These are phyloP conservation scores for Caenorhabditis panamensis DNA, from an alignment of 2,888 invertebrate genomes.

Conservation along the genomic window DNA sequence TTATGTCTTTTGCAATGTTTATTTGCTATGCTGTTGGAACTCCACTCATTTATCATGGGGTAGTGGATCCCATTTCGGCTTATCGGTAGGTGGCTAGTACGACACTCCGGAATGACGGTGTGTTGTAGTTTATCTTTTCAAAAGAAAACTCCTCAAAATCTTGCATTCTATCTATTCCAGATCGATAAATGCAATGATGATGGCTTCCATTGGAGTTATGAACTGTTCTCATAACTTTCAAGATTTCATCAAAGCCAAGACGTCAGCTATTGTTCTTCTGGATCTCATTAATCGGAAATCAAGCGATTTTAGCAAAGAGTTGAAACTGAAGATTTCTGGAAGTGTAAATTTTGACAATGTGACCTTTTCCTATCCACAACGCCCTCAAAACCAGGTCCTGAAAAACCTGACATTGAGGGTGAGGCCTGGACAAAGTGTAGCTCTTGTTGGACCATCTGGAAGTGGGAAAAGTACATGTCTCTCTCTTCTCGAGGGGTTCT, in stretches of 20 bases:
- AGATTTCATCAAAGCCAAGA: constrained; percentile 82
- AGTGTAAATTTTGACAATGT: constrained; percentile 80
- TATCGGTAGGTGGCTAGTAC: too few relatives aligned
- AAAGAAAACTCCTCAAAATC: constrained; percentile 81
- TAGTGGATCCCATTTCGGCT: constrained; percentile 25
- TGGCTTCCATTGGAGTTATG: constrained; percentile 70
- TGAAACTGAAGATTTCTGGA: constrained; percentile 75
- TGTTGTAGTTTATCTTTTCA: too few relatives aligned
- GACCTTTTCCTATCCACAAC: constrained; percentile 81
- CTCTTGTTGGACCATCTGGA: constrained; percentile 87
- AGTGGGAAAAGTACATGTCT: constrained; percentile 93
- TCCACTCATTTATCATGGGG: constrained; percentile 60
- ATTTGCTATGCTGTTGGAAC: constrained; percentile 70
- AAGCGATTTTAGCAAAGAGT: constrained; percentile 73
- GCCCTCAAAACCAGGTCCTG: constrained; percentile 77
- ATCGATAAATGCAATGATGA: constrained; percentile 67
- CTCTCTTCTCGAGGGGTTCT: constrained; percentile 89
- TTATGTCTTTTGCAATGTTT: constrained; percentile 70
- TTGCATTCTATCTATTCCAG: constrained; percentile 70
- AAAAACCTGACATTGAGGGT: constrained; percentile 79
- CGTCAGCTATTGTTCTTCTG: constrained; percentile 82
- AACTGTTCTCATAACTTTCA: constrained; percentile 79
- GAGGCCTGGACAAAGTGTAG: constrained; percentile 79
- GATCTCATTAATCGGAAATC: constrained; percentile 80
- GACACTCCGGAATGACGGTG: too few relatives aligned